phyloP scores from a whole-genome alignment of 30 jellyfish, hydroid and myxozoan genomes.

The Aurelia sp. region DNA sequence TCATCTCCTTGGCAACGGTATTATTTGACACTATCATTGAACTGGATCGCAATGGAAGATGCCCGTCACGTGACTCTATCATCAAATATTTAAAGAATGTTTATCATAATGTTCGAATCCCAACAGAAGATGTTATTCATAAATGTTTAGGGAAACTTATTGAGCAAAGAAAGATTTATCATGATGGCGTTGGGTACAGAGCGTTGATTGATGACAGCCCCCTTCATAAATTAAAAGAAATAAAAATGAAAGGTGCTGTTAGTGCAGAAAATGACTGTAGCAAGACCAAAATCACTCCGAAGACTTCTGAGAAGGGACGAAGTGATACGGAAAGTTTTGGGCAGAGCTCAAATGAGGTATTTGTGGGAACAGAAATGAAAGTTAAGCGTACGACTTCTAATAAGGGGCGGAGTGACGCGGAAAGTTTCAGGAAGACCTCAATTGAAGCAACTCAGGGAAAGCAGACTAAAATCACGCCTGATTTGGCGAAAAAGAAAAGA shows the following conservation, averaged over 20 bases:
- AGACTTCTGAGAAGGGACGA: neutral
- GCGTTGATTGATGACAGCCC: slow-evolving; percentile 75
- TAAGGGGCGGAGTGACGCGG: too few relatives aligned
- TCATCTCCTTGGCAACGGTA: slow-evolving; percentile 83
- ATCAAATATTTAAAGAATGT: slow-evolving; percentile 64
- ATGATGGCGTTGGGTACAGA: slow-evolving; percentile 88
- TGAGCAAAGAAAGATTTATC: slow-evolving; percentile 69
- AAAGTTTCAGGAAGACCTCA: neutral
- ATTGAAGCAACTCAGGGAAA: too few relatives aligned
- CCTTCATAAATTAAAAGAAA: slow-evolving; percentile 22
- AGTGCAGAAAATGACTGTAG: neutral
- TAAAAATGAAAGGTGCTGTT: slow-evolving; percentile 8
- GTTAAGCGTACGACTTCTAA: too few relatives aligned
- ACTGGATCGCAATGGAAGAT: slow-evolving; percentile 72
- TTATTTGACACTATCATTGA: slow-evolving; percentile 78
- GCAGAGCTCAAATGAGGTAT: neutral
- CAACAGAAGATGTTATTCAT: slow-evolving; percentile 68
- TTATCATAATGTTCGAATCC: slow-evolving; percentile 75
- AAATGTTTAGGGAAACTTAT: slow-evolving; percentile 80
- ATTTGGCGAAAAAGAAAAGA: too few relatives aligned
- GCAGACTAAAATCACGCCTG: too few relatives aligned
- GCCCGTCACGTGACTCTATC: slow-evolving; percentile 73
- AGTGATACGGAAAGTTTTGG: neutral
- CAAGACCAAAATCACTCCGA: neutral
- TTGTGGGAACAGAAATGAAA: neutral